Base-by-base conservation (phyloP, 2,797 vertebrate genomes). In the Micropoecilia bifurca region DNA sequence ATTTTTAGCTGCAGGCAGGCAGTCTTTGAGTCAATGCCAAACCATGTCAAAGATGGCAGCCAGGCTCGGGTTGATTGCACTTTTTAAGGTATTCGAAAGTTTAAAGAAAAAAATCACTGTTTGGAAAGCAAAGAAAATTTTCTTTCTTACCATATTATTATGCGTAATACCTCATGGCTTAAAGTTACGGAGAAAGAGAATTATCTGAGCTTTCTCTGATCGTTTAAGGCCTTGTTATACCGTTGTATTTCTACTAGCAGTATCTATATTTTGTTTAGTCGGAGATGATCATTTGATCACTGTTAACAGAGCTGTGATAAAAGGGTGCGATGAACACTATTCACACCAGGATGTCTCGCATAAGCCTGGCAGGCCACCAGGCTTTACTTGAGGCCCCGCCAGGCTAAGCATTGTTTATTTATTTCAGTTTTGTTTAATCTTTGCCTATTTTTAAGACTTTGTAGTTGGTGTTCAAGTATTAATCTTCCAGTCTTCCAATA, bases 221-320 rank as follows among this genome's bases (percentile, higher is more conserved):
- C 1, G 33, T 66, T 66, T 39, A 66, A 39, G 14, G 14, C 61
- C 13, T 59, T n/a, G 8, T 55, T 53, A 53, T 25, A 25, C 33
- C 2, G 1, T 36, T 36, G 61, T 39, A 39, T 8, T 66, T 63
- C n/a, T 18, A 33, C 59, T 74, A 75, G 83, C 73, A 74, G 74
- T 83, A 73, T 73, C 73, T 80, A 28, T 85, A 77, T 85, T 92
- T 86, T 63, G 55, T 72, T 80, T 72, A 83, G 71, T 61, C 9
- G 69, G 78, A 83, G 53, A 78, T 61, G 13, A 83, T 57, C 82
- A 82, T 88, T 85, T 88, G 86, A 90, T 77, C 77, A 41, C 78
- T 75, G 28, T 78, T 88, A 87, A 85, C 77, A 83, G 68, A 39
- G 77, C 73, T 69, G 75, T n/a, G 77, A 84, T 87, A 83, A 84